Evolutionary conservation across 1,140 invertebrate species (phyloP).

Genomic region (Platorchestia sp.): DNA sequence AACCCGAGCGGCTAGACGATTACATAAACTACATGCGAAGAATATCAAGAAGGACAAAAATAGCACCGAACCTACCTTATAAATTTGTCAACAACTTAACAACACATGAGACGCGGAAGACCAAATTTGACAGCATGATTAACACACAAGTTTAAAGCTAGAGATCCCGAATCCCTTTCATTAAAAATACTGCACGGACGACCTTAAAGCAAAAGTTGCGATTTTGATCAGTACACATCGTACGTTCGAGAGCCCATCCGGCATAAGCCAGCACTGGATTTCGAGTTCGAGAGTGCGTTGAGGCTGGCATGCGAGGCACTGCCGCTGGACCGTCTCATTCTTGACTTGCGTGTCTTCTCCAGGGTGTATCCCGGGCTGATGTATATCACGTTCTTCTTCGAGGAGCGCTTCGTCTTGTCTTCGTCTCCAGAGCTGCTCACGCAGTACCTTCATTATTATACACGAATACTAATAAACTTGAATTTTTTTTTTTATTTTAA

Average conservation of each 20-base stretch:
- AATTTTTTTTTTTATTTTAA: no score
- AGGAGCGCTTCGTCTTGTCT: neutral
- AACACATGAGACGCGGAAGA: neutral
- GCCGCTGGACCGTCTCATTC: neutral
- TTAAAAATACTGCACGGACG: neutral
- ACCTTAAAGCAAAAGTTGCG: neutral
- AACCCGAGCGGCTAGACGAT: neutral
- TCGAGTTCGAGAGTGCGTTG: neutral
- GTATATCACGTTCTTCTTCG: constrained; percentile 51
- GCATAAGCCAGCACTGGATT: neutral
- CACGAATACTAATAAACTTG: no score
- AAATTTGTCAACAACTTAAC: neutral
- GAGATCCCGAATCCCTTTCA: neutral
- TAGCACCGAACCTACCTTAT: neutral
- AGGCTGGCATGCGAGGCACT: neutral
- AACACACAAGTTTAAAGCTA: neutral
- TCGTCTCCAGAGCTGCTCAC: neutral
- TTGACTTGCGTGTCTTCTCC: constrained; percentile 24
- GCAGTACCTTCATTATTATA: neutral
- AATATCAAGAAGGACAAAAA: neutral
- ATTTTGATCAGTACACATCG: neutral
- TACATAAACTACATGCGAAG: neutral
- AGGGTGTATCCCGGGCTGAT: constrained; percentile 56
- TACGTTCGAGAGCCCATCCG: constrained; percentile 3
- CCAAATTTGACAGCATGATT: neutral